phyloP scores from a whole-genome alignment of 2,797 vertebrate species.

The Tinamus major region DNA sequence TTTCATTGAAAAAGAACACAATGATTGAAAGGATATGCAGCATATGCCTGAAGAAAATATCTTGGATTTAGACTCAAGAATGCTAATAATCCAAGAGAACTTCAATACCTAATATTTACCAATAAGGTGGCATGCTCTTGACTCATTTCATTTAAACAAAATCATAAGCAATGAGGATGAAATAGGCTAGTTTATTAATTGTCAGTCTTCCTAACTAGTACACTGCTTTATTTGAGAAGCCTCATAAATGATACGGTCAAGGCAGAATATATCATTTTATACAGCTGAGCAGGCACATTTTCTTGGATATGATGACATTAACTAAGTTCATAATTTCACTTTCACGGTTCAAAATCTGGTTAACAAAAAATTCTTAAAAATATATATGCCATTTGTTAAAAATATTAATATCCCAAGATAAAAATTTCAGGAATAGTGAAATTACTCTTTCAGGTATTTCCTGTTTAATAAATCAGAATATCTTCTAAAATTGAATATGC shows the following conservation, averaged over 20 bases:
- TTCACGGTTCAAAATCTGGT: neutral
- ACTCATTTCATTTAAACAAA: neutral
- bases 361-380: conserved; percentile 21
- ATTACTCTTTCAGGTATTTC: conserved; percentile 2
- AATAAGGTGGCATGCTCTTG: neutral
- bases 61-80: neutral
- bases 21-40: neutral
- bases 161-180: neutral
- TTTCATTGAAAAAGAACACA: neutral
- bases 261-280: neutral
- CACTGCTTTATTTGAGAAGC: neutral
- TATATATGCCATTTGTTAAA: conserved; percentile 25
- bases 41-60: neutral
- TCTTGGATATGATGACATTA: neutral
- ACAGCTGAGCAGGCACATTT: neutral
- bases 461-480: neutral
- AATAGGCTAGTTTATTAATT: neutral
- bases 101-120: neutral
- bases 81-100: neutral
- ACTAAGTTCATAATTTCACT: neutral
- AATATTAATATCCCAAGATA: neutral
- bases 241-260: neutral
- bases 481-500: neutral
- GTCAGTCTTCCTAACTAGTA: neutral
- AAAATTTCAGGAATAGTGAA: neutral